These are phyloP conservation scores for Madoqua kirkii DNA, from an alignment of 2,113 vertebrate genomes.

Conservation along the genomic window DNA sequence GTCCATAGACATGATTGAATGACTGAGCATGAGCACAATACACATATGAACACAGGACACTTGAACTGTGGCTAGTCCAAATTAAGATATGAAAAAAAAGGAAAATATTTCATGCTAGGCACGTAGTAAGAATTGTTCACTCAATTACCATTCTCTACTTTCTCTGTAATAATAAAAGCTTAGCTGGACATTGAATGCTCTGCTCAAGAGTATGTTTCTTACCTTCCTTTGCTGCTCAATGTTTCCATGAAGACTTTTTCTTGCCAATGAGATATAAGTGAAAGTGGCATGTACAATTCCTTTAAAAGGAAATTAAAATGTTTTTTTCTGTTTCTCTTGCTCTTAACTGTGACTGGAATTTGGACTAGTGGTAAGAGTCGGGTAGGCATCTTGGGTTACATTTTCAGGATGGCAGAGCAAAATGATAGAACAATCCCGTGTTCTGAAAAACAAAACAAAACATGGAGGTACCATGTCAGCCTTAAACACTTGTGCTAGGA, in stretches of 20 bases:
- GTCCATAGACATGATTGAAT: background rate
- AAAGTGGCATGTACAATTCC: background rate
- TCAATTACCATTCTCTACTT: background rate
- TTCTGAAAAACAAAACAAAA: background rate
- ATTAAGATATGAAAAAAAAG: background rate
- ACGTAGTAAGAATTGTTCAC: background rate
- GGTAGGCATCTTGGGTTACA: background rate
- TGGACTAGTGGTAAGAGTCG: background rate
- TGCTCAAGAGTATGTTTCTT: background rate
- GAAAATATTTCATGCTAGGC: background rate
- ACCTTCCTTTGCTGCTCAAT: background rate
- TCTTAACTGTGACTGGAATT: background rate
- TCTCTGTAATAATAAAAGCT: background rate
- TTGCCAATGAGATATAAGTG: background rate
- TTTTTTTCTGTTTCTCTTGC: background rate
- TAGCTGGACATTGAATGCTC: background rate
- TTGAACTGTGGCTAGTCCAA: background rate
- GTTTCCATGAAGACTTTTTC: background rate
- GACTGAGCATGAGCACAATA: background rate
- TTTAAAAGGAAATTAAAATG: background rate
- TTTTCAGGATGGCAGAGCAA: background rate
- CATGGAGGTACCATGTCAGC: background rate
- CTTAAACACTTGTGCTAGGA: background rate
- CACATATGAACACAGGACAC: background rate
- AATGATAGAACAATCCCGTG: background rate